Conservation (phyloP, 2,113 vertebrate species). For the Cinclus mexicanus region DNA sequence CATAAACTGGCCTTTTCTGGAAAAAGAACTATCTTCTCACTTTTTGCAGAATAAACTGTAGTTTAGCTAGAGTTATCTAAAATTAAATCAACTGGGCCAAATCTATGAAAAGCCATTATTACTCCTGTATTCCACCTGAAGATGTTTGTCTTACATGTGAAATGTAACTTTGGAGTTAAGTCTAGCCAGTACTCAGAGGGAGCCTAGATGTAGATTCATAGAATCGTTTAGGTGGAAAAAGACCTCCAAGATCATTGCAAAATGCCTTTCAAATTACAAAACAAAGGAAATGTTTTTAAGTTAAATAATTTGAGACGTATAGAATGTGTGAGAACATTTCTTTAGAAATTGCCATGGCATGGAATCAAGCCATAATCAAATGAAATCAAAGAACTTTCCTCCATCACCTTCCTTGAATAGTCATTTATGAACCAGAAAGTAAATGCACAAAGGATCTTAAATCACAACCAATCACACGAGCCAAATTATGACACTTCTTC, state of each 20-base stretch:
- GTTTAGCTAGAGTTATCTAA: not conserved
- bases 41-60: not conserved
- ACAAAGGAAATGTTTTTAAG: not conserved
- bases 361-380: not conserved
- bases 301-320: not conserved
- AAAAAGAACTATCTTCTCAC: not conserved
- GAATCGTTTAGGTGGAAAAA: not conserved
- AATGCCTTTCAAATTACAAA: not conserved
- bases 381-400: not conserved
- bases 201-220: not conserved
- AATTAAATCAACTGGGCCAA: not conserved
- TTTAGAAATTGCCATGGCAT: not conserved
- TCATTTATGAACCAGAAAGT: not conserved
- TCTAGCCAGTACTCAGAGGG: not conserved
- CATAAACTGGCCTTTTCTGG: not conserved
- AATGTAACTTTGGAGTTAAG: not conserved
- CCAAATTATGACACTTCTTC: not conserved
- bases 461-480: not conserved
- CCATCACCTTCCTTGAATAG: not conserved
- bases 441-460: conserved; percentile 5
- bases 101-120: not conserved
- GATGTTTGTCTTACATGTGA: not conserved
- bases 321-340: not conserved
- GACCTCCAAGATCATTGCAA: not conserved
- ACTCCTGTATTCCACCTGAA: not conserved